Percentiles rank a stretch among this genome's conserved stretches.
Evolutionary conservation across 2,113 vertebrate species (phyloP).

Genomic region (Edolisoma coerulescens): DNA sequence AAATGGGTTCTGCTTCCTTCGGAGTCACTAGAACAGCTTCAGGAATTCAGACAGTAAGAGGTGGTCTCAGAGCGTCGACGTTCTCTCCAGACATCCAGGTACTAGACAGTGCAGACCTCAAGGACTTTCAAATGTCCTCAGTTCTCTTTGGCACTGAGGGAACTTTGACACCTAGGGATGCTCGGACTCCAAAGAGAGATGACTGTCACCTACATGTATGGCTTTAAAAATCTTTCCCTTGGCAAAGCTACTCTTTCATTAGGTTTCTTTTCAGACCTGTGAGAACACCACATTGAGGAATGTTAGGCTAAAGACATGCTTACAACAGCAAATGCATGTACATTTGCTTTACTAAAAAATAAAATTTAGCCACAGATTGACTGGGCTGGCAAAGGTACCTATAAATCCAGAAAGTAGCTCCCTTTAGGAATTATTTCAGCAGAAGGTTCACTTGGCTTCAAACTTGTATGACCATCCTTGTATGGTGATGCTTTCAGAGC

Average conservation of each 20-base stretch:
- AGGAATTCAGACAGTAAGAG: neutral
- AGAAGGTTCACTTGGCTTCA: neutral
- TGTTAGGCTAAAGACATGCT: neutral
- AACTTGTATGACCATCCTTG: neutral
- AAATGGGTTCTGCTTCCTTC: neutral
- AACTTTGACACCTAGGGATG: neutral
- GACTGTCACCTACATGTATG: neutral
- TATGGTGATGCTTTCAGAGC: neutral
- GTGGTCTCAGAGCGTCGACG: accelerated
- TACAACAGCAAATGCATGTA: neutral
- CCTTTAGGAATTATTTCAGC: neutral
- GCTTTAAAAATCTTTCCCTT: neutral
- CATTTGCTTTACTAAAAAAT: neutral
- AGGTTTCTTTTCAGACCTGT: neutral
- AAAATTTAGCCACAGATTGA: neutral
- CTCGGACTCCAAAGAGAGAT: neutral
- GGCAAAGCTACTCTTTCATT: neutral
- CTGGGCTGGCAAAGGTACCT: neutral
- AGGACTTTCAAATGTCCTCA: neutral
- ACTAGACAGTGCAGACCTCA: neutral
- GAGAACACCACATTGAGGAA: neutral
- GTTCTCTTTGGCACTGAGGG: neutral
- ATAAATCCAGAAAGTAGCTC: neutral
- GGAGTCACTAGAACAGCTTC: neutral
- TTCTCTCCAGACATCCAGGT: neutral